These are phyloP conservation scores for Dryoscopus gambensis DNA, from an alignment of 2,113 vertebrate genomes.

Conservation along the genomic window DNA sequence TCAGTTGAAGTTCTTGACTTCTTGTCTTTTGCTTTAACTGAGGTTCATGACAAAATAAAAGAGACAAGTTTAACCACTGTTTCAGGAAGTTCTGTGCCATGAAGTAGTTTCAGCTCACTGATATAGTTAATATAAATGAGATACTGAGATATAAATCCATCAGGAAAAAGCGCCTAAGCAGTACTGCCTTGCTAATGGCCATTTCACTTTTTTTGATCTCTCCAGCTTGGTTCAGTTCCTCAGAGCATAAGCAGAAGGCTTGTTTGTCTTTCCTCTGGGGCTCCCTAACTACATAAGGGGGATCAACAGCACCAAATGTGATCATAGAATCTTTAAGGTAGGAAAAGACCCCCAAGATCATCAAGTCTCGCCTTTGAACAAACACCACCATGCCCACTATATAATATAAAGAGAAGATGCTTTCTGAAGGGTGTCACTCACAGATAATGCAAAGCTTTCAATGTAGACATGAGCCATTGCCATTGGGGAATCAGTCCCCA, in stretches of 20 bases:
- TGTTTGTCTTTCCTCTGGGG: neutral
- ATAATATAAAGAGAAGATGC: neutral
- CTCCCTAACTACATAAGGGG: neutral
- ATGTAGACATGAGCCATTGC: rapidly evolving
- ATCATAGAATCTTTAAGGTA: neutral
- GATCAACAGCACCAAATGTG: neutral
- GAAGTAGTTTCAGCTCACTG: neutral
- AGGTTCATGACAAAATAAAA: neutral
- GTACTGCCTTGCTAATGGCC: neutral
- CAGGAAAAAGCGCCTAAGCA: neutral
- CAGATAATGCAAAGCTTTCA: neutral
- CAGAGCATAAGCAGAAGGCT: neutral
- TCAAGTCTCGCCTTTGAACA: neutral
- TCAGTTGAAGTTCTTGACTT: neutral
- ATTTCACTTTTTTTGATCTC: neutral
- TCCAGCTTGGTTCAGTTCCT: neutral
- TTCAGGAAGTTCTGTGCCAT: neutral
- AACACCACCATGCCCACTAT: neutral
- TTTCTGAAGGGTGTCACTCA: neutral
- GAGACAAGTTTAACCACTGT: neutral
- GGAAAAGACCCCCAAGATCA: neutral
- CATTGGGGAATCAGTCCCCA: neutral
- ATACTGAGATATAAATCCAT: neutral
- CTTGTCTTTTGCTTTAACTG: neutral
- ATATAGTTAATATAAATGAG: neutral